phyloP scores from a whole-genome alignment of 2,113 vertebrate species.

The Anarhynchus alexandrinus region DNA sequence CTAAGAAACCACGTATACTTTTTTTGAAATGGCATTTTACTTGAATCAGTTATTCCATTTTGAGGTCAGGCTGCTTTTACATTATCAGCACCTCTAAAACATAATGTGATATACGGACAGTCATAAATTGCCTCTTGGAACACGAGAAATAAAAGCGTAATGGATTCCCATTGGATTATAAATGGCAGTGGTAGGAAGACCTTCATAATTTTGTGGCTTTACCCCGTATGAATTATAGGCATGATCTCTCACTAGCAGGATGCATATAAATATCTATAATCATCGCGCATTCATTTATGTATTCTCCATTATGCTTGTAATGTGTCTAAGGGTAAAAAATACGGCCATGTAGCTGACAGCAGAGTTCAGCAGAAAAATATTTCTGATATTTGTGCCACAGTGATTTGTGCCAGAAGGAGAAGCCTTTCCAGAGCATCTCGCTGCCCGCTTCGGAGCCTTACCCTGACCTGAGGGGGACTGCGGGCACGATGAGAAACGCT shows the following conservation, averaged over 20 bases:
- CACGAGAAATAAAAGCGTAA: constrained; percentile 35
- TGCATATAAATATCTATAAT: constrained; percentile 50
- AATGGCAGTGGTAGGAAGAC: constrained; percentile 27
- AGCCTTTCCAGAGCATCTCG: neutral
- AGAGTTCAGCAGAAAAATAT: neutral
- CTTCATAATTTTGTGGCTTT: constrained; percentile 49
- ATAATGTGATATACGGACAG: constrained; percentile 13
- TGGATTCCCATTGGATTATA: constrained; percentile 52
- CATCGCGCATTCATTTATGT: constrained; percentile 37
- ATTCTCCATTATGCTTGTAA: constrained; percentile 42
- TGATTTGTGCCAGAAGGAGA: neutral
- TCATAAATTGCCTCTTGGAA: constrained; percentile 35
- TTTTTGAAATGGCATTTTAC: neutral
- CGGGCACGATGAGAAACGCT: neutral
- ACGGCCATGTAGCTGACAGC: neutral
- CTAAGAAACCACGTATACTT: neutral
- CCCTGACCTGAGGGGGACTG: neutral
- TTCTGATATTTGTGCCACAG: neutral
- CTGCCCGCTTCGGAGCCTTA: neutral
- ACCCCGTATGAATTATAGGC: constrained; percentile 35
- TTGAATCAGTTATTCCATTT: neutral
- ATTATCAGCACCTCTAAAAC: constrained; percentile 26
- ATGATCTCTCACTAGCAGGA: constrained; percentile 28
- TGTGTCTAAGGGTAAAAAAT: constrained; percentile 20
- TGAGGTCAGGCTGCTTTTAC: constrained; percentile 43